Conservation (phyloP, 35 echinoderm and acorn worm genomes). For the Hemicentrotus pulcherrimus region DNA sequence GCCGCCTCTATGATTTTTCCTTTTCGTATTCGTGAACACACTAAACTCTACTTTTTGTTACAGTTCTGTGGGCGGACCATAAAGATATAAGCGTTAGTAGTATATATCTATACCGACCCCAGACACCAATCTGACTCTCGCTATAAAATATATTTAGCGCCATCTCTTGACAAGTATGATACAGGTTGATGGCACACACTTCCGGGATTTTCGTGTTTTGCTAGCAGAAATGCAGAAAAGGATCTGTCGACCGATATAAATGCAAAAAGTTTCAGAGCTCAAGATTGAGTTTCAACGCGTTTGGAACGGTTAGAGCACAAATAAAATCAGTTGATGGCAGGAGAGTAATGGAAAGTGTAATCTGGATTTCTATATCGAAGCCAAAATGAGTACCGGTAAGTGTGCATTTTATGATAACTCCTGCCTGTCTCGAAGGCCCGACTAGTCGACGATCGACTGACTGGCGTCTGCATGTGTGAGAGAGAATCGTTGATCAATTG, state of each 20-base stretch:
- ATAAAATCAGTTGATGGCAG: neutral
- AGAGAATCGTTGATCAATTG: no score
- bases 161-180: conserved; percentile 26
- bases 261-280: neutral
- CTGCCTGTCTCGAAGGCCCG: no score
- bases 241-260: neutral
- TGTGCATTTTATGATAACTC: neutral
- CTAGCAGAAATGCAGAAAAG: neutral
- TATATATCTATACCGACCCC: no score
- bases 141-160: neutral
- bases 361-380: conserved; percentile 1
- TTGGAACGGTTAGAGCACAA: neutral
- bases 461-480: no score
- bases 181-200: neutral
- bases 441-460: no score
- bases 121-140: no score
- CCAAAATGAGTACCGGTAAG: conserved; percentile 27
- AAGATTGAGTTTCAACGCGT: neutral
- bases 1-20: no score
- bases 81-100: no score
- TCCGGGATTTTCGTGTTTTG: conserved; percentile 10
- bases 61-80: no score
- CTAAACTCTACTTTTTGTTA: no score
- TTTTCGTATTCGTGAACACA: no score
- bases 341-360: conserved; percentile 42